These are phyloP conservation scores for Cichlasoma orientale DNA, from an alignment of 2,797 vertebrate species.

Conservation along the genomic window DNA sequence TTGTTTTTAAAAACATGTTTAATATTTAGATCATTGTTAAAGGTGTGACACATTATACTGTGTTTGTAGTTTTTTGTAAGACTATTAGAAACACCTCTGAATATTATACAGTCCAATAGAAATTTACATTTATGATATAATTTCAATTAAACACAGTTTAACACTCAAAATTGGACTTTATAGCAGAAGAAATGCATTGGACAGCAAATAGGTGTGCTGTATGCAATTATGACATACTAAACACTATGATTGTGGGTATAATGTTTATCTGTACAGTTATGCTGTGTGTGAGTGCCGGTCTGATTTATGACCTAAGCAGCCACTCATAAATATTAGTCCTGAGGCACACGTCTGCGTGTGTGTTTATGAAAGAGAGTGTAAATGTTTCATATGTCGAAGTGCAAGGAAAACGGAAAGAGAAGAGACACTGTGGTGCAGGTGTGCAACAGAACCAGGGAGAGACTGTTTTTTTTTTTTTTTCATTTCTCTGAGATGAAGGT, in stretches of 20 bases:
- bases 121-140: not conserved
- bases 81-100: not conserved
- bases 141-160: not conserved
- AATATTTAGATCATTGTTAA: not conserved
- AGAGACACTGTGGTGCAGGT: slow-evolving; percentile 23
- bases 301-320: slow-evolving; percentile 19
- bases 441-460: slow-evolving; percentile 34
- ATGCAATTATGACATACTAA: not conserved
- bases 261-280: not conserved
- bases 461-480: not conserved
- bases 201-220: not conserved
- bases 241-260: not conserved
- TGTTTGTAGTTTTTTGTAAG: not conserved
- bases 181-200: not conserved
- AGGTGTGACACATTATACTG: not conserved
- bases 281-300: slow-evolving; percentile 7
- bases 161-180: not conserved
- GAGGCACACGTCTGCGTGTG: slow-evolving; percentile 15
- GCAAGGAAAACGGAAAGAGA: not conserved
- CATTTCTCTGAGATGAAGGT: slow-evolving; percentile 42
- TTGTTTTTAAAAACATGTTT: not conserved
- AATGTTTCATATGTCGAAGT: not conserved
- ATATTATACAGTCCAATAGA: not conserved
- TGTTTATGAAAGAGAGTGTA: slow-evolving; percentile 19
- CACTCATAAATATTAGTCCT: slow-evolving; percentile 22